Base-by-base conservation (phyloP, 2,113 vertebrate genomes). In the Eolophus roseicapilla region DNA sequence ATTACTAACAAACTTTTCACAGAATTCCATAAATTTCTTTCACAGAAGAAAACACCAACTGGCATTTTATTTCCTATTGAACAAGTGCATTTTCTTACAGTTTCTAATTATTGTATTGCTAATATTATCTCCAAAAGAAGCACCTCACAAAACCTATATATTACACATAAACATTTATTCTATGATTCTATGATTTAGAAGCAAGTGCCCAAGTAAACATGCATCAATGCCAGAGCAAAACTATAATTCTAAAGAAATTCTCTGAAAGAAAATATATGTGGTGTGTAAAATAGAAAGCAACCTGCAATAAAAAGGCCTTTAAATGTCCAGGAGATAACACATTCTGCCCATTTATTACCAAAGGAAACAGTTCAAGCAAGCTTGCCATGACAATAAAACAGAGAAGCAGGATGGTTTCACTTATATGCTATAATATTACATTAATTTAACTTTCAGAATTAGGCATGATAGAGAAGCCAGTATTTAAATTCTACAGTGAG, bases 401-500 rank as follows among this genome's bases (percentile, higher is more conserved):
- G 57, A 80, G 88, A 93, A 79, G 59, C 63, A 92, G 68, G 77
- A 88, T 90, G 91, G 88, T 75, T 95, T 95, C 81, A 90, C 97
- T 98, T 96, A 82, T 96, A 90, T 90, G 94, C 75, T 49, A 52
- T 33, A 81, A 82, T 94, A 90, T 69, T 96, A 87, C 81, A 97
- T 90, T 96, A 68, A 97, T 97, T 97, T 92, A n/a, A 63, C 73
- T 96, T 97, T 92, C 83, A 94, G 80, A 88, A 28, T 33, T 78
- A 87, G 77, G 64, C 89, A 86, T 46, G 71, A 96, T 53, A 88
- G 55, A 94, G 46, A 93, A 97, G 78, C 37, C 64, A 95, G 80
- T 84, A 95, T 96, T 97, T 96, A 97, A 97, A 97, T 96, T 96
- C 93, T 77, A 70, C 74, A 78, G 49, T 23, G 78, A 93, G 69